phyloP scores from a whole-genome alignment of 2,797 vertebrate genomes.

The Bucorvus abyssinicus region DNA sequence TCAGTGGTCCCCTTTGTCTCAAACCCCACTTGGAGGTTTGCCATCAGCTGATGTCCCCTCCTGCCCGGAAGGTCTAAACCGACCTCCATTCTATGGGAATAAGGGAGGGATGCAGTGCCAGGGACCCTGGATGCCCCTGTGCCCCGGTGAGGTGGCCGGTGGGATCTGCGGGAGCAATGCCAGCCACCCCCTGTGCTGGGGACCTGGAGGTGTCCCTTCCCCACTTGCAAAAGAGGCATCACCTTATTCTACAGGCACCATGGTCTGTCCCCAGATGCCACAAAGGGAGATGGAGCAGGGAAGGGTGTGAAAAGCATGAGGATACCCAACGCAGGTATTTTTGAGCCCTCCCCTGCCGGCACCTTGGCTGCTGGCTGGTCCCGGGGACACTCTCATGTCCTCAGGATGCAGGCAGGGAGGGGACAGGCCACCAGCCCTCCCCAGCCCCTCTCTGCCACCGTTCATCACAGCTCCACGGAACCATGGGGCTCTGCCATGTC shows the following conservation, averaged over 20 bases:
- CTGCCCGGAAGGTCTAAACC: accelerated
- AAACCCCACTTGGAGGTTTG: accelerated
- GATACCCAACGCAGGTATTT: accelerated
- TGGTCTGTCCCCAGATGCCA: not conserved
- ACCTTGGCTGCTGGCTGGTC: not conserved
- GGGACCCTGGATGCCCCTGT: not conserved
- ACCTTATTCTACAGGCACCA: not conserved
- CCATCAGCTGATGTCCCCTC: not conserved
- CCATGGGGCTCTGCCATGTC: not conserved
- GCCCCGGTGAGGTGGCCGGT: accelerated
- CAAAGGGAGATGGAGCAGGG: accelerated
- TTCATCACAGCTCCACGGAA: not conserved
- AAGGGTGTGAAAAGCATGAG: not conserved
- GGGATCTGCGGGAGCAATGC: not conserved
- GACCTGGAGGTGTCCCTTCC: not conserved
- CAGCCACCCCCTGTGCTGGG: not conserved
- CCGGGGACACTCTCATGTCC: not conserved
- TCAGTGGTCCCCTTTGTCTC: accelerated
- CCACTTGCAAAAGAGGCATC: not conserved
- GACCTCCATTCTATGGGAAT: not conserved
- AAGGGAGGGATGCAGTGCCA: not conserved
- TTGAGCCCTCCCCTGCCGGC: not conserved
- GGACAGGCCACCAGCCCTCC: not conserved
- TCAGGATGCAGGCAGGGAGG: accelerated
- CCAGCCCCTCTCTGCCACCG: not conserved